Evolutionary conservation across 2,113 vertebrate species (phyloP).

Genomic region (Australoheros scitulus): DNA sequence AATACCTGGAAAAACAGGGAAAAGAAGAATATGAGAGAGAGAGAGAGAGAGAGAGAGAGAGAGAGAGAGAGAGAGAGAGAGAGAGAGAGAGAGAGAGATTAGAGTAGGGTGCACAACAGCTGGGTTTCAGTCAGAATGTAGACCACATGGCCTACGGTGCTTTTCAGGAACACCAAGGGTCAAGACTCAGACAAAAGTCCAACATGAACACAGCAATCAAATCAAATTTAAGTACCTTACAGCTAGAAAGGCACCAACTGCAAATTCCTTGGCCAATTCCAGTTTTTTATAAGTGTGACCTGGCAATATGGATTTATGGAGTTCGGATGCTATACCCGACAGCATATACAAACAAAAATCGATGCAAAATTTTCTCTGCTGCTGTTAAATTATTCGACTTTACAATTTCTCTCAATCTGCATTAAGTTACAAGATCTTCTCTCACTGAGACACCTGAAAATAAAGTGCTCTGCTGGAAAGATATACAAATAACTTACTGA

Average conservation of each 20-base stretch:
- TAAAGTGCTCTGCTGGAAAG: too few relatives aligned
- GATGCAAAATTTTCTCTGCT: neutral
- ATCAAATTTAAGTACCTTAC: slow-evolving; percentile 4
- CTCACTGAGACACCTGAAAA: too few relatives aligned
- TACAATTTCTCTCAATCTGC: too few relatives aligned
- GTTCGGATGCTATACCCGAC: too few relatives aligned
- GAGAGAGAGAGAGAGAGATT: neutral
- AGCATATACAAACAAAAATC: too few relatives aligned
- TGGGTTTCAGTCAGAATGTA: slow-evolving; percentile 36
- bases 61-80: too few relatives aligned
- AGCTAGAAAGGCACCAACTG: neutral
- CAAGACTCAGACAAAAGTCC: neutral
- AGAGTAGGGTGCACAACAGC: slow-evolving; percentile 54
- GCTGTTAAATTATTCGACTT: too few relatives aligned
- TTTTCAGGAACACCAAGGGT: slow-evolving; percentile 35
- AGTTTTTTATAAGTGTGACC: neutral
- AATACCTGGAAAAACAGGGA: too few relatives aligned
- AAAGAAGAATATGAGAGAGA: too few relatives aligned
- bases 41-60: too few relatives aligned
- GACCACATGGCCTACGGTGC: slow-evolving; percentile 9
- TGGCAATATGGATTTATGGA: neutral
- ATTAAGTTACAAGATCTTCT: too few relatives aligned
- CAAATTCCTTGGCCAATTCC: neutral
- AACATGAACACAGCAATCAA: slow-evolving; percentile 3
- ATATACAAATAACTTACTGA: neutral